phyloP scores from a whole-genome alignment of 64 coral and sea anemone species.

The Pachyseris speciosa region DNA sequence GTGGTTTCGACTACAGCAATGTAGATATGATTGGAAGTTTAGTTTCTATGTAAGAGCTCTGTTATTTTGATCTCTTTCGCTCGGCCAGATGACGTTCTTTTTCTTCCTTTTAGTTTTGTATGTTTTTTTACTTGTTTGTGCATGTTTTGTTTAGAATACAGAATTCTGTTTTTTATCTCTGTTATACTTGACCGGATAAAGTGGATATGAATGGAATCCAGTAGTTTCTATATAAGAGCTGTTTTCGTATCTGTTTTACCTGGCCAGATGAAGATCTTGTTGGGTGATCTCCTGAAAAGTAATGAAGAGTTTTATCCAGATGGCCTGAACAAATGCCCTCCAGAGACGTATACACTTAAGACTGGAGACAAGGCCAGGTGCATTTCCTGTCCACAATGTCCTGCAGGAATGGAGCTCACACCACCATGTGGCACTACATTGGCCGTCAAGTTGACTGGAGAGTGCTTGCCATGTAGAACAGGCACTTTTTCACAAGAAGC shows the following conservation, averaged over 20 bases:
- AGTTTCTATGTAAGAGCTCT: no score
- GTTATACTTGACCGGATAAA: no score
- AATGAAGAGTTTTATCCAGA: neutral
- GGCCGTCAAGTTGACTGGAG: neutral
- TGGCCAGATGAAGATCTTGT: neutral
- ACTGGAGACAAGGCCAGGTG: neutral
- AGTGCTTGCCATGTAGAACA: slow-evolving; percentile 9
- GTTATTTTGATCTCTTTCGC: no score
- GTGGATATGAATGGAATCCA: no score
- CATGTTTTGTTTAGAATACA: no score
- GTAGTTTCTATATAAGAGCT: no score
- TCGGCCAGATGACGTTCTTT: no score
- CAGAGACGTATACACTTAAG: neutral
- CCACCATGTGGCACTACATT: slow-evolving; percentile 19
- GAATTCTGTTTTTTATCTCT: no score
- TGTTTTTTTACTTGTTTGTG: no score
- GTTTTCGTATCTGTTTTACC: neutral
- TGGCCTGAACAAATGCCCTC: neutral
- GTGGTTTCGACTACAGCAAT: no score
- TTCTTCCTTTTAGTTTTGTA: no score
- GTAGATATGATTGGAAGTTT: no score
- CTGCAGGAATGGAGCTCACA: neutral
- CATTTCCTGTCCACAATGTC: slow-evolving; percentile 1
- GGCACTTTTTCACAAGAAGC: neutral
- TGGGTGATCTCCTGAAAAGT: neutral